Evolutionary conservation across 2,888 invertebrate genomes (phyloP).

Genomic region (Neuroscelio doddi): DNA sequence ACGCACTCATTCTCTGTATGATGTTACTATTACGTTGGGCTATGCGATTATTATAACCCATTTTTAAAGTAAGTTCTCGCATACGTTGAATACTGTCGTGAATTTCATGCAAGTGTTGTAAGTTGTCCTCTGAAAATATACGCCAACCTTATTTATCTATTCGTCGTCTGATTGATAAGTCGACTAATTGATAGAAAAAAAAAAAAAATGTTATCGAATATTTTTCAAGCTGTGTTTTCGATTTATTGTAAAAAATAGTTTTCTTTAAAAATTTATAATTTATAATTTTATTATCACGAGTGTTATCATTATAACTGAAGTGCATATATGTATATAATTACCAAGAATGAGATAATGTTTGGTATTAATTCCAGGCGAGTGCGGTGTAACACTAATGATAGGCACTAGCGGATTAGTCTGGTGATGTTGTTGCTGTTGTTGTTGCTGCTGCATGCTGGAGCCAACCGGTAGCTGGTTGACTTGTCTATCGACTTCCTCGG

Average conservation of each 20-base stretch:
- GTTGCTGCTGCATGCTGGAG: slow-evolving; percentile 45
- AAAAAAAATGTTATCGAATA: neutral
- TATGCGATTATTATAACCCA: slow-evolving; percentile 59
- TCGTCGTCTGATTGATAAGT: too few species aligned
- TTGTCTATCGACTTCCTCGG: slow-evolving; percentile 35
- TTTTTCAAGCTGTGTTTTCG: neutral
- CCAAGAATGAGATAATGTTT: slow-evolving; percentile 79
- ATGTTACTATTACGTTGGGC: slow-evolving; percentile 63
- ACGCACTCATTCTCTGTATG: slow-evolving; percentile 78
- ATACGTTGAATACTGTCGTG: slow-evolving; percentile 86
- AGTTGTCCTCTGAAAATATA: slow-evolving; percentile 81
- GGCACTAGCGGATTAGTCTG: slow-evolving; percentile 77
- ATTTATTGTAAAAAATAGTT: slow-evolving; percentile 4
- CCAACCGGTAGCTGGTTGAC: slow-evolving; percentile 30
- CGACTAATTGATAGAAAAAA: too few species aligned
- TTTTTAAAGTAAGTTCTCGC: slow-evolving; percentile 77
- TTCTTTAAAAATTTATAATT: too few species aligned
- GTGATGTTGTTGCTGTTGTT: slow-evolving; percentile 54
- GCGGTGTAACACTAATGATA: slow-evolving; percentile 90
- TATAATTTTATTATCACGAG: too few species aligned
- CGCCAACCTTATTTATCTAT: slow-evolving; percentile 9
- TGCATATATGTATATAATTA: slow-evolving; percentile 49
- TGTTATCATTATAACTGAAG: too few species aligned
- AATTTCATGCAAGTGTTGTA: slow-evolving; percentile 82
- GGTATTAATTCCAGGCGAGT: slow-evolving; percentile 81